Percentiles rank a stretch among this genome's conserved stretches.
Conservation (phyloP, 2,888 invertebrate genomes). For the Chironomus riparius region DNA sequence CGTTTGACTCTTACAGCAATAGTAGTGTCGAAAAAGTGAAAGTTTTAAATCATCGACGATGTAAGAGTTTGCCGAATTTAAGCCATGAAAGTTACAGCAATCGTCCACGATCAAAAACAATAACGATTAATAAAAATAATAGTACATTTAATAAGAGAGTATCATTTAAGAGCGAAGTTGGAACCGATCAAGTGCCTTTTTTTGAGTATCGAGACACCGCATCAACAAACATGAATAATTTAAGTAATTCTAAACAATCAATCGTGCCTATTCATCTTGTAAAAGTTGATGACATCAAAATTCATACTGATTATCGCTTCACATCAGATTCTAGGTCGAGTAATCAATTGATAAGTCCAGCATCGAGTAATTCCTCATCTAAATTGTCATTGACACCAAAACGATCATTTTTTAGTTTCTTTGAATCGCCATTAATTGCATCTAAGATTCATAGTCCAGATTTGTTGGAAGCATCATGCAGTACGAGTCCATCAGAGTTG, state of each 20-base stretch:
- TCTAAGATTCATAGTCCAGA: conserved; percentile 30
- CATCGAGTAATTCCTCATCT: background rate
- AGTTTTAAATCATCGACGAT: conserved; percentile 38
- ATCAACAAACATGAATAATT: background rate
- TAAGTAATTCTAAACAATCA: background rate
- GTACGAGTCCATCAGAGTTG: conserved; percentile 38
- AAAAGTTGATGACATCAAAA: conserved; percentile 42
- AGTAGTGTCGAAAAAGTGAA: conserved; percentile 25
- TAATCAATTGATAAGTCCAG: conserved; percentile 17
- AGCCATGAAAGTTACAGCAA: conserved; percentile 31
- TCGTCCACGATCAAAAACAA: conserved; percentile 32
- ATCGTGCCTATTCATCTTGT: conserved; percentile 32
- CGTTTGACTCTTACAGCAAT: conserved; percentile 2
- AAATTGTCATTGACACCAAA: background rate
- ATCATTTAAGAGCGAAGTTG: conserved; percentile 1
- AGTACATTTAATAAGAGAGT: conserved; percentile 15
- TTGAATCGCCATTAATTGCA: conserved; percentile 24
- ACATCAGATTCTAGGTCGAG: conserved; percentile 20
- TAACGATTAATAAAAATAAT: conserved; percentile 31
- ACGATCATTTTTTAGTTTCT: conserved; percentile 1
- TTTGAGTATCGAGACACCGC: background rate
- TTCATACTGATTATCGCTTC: conserved; percentile 38
- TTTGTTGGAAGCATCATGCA: conserved; percentile 31
- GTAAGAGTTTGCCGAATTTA: conserved; percentile 42
- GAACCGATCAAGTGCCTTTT: conserved; percentile 13